Evolutionary conservation across 2,113 vertebrate genomes (phyloP).

Genomic region (Prolemur simus): DNA sequence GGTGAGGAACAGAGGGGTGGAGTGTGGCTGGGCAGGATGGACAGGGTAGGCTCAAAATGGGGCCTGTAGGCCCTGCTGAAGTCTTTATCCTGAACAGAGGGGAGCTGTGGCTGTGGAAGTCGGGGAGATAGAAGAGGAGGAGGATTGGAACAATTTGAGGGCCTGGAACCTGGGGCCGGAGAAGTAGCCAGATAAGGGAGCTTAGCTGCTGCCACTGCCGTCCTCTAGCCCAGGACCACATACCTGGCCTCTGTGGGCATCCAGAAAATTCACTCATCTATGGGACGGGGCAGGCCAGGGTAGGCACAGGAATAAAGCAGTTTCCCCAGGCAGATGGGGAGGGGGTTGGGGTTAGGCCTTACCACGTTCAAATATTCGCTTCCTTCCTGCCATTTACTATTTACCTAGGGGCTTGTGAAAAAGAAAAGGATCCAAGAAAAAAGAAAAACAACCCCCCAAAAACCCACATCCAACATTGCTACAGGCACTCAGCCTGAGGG

Average conservation of each 20-base stretch:
- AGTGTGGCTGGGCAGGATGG: background rate
- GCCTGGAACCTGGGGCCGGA: background rate
- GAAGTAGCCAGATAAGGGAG: background rate
- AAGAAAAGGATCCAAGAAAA: background rate
- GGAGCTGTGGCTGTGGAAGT: background rate
- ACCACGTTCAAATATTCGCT: background rate
- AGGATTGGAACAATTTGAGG: background rate
- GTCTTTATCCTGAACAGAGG: background rate
- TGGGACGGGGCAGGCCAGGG: background rate
- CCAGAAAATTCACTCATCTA: background rate
- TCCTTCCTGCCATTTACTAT: background rate
- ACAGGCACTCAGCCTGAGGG: constrained; percentile 21
- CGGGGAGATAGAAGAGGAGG: background rate
- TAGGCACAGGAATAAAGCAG: background rate
- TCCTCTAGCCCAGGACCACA: background rate
- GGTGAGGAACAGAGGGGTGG: background rate
- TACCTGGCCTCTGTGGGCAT: background rate
- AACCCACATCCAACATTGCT: constrained; percentile 41
- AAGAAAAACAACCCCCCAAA: background rate
- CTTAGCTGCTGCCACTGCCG: background rate
- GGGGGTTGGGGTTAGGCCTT: background rate
- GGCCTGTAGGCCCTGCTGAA: background rate
- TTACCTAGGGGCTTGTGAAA: constrained; percentile 54
- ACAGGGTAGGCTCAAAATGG: background rate
- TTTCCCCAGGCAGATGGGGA: background rate